Percentiles rank a stretch among this genome's conserved stretches.
Evolutionary conservation across 2,113 vertebrate genomes (phyloP).

Genomic region (Platysteira castanea): DNA sequence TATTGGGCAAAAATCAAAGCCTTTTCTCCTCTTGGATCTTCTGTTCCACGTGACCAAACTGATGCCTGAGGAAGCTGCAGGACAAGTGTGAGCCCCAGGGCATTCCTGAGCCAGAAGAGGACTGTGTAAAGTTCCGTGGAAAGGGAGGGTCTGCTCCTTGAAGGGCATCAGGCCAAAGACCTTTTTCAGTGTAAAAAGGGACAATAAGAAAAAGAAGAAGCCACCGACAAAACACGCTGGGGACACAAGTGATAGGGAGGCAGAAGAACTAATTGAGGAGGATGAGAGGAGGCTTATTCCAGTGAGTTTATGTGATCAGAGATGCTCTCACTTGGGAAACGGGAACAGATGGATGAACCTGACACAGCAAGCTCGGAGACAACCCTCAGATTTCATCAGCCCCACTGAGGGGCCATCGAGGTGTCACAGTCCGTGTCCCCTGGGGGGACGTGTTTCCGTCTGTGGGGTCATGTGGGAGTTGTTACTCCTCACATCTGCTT

Average conservation of each 20-base stretch:
- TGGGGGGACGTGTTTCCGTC: neutral
- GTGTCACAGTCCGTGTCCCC: neutral
- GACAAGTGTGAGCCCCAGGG: accelerated
- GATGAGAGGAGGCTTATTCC: neutral
- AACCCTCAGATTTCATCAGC: accelerated
- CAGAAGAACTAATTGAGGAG: neutral
- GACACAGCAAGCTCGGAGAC: neutral
- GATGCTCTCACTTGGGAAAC: neutral
- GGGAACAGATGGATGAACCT: neutral
- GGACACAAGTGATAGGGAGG: neutral
- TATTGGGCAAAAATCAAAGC: neutral
- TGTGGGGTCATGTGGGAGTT: too few species aligned
- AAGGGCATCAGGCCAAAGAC: neutral
- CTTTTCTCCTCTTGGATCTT: neutral
- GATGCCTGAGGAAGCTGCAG: neutral
- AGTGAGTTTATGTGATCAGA: neutral
- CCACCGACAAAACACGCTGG: neutral
- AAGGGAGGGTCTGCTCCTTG: neutral
- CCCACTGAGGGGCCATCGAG: accelerated
- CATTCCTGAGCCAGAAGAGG: neutral
- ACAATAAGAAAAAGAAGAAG: neutral
- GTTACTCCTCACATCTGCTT: too few species aligned
- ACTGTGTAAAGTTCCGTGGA: accelerated
- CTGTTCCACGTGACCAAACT: neutral
- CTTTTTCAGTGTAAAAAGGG: neutral